Evolutionary conservation across 2,888 invertebrate species (phyloP).

Genomic region (Trachelus iudaicus): DNA sequence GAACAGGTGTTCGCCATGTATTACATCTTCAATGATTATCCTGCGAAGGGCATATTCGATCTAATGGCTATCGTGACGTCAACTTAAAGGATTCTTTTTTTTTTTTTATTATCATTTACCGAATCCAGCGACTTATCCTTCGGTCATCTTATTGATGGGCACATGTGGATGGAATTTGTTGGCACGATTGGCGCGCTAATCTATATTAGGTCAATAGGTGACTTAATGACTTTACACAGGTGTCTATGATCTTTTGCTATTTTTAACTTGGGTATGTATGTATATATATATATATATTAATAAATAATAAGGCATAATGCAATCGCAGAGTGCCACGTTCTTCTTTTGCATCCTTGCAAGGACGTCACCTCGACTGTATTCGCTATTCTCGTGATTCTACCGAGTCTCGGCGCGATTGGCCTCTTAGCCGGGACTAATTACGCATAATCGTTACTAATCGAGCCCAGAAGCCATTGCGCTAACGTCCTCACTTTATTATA

Average conservation of each 20-base stretch:
- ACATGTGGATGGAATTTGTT: slow-evolving; percentile 44
- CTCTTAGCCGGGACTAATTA: slow-evolving; percentile 49
- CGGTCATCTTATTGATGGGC: slow-evolving; percentile 40
- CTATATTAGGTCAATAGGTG: neutral
- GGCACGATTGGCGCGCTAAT: slow-evolving; percentile 19
- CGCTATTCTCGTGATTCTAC: neutral
- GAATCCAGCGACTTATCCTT: neutral
- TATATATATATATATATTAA: neutral
- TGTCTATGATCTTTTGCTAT: neutral
- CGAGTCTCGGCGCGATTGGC: slow-evolving; percentile 46
- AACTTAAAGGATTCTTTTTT: neutral
- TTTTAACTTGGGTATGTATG: neutral
- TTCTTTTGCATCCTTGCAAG: slow-evolving; percentile 55
- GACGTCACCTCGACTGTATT: slow-evolving; percentile 35
- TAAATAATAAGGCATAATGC: neutral
- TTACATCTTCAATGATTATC: neutral
- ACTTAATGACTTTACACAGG: neutral
- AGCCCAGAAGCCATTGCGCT: slow-evolving; percentile 29
- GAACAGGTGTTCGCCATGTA: neutral
- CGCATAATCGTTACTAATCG: slow-evolving; percentile 60
- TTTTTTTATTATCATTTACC: neutral
- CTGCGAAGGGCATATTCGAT: neutral
- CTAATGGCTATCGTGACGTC: neutral
- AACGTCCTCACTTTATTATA: slow-evolving; percentile 44
- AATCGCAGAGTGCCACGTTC: neutral